Percentiles rank a stretch among this genome's conserved stretches.
Evolutionary conservation across 2,797 vertebrate genomes (phyloP).

Genomic region (Danio aesculapii): DNA sequence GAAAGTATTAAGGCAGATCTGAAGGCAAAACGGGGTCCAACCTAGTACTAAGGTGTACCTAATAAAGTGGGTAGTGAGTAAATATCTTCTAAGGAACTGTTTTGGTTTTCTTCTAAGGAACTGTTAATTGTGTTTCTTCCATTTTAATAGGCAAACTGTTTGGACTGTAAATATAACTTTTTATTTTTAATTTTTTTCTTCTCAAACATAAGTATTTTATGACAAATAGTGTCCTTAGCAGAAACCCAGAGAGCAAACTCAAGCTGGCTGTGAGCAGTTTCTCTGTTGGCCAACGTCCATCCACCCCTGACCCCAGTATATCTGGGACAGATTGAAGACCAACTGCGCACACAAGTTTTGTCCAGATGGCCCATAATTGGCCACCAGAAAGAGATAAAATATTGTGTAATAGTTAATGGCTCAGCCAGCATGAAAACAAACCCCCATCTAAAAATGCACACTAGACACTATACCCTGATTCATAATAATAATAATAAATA

Average conservation of each 20-base stretch:
- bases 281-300: constrained; percentile 9
- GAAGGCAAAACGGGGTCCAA: too few relatives aligned
- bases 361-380: constrained; percentile 27
- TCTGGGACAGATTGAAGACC: constrained; percentile 57
- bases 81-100: too few relatives aligned
- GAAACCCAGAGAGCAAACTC: neutral
- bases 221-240: neutral
- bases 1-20: too few relatives aligned
- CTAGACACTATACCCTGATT: neutral
- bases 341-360: constrained; percentile 50
- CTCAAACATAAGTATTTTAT: neutral
- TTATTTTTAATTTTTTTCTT: too few relatives aligned
- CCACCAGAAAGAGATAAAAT: constrained; percentile 8
- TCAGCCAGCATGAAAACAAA: neutral
- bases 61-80: too few relatives aligned
- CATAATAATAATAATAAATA: neutral
- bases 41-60: too few relatives aligned
- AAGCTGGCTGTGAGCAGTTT: neutral
- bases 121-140: too few relatives aligned
- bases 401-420: neutral
- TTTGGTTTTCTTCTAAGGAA: too few relatives aligned
- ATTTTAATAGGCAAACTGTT: too few relatives aligned
- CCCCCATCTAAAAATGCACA: neutral
- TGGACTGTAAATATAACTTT: too few relatives aligned
- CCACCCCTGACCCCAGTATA: neutral